phyloP scores from a whole-genome alignment of 53 echinoderm and acorn worm species.

The Apostichopus leukothele region DNA sequence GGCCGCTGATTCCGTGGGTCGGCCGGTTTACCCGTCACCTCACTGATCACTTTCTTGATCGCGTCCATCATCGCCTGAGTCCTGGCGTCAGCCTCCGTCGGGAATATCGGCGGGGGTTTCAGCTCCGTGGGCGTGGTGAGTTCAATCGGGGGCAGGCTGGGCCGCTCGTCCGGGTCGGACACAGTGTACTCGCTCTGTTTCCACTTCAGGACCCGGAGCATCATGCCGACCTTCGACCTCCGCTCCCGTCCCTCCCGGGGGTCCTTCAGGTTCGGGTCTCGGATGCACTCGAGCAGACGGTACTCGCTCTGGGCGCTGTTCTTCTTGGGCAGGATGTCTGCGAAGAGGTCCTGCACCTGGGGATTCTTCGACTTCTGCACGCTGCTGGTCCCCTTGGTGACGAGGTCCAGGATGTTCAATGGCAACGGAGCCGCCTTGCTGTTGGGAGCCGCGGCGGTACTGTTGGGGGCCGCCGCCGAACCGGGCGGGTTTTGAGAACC shows the following conservation, averaged over 20 bases:
- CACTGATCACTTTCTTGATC: constrained; percentile 16
- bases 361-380: constrained; percentile 51
- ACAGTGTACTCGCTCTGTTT: constrained; percentile 83
- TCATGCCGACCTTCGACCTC: constrained; percentile 72
- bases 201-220: constrained; percentile 79
- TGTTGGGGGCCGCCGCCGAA: constrained; percentile 8
- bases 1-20: constrained; percentile 70
- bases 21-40: constrained; percentile 47
- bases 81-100: constrained; percentile 16
- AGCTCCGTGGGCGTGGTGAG: constrained; percentile 87
- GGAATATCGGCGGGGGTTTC: constrained; percentile 67
- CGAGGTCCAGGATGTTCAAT: constrained; percentile 62
- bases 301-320: constrained; percentile 55
- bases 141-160: constrained; percentile 86
- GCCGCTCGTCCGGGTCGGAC: constrained; percentile 70
- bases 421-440: constrained; percentile 52
- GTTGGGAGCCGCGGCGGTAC: constrained; percentile 13
- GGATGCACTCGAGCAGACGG: constrained; percentile 72
- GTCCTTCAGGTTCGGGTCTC: constrained; percentile 65
- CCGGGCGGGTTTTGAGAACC: not conserved
- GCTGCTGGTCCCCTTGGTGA: constrained; percentile 55
- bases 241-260: constrained; percentile 72
- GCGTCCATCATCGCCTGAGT: constrained; percentile 20
- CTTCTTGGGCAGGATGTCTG: constrained; percentile 20
- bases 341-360: constrained; percentile 50